Conservation (phyloP, 2,888 invertebrate genomes). For the Mallateleia sp. region DNA sequence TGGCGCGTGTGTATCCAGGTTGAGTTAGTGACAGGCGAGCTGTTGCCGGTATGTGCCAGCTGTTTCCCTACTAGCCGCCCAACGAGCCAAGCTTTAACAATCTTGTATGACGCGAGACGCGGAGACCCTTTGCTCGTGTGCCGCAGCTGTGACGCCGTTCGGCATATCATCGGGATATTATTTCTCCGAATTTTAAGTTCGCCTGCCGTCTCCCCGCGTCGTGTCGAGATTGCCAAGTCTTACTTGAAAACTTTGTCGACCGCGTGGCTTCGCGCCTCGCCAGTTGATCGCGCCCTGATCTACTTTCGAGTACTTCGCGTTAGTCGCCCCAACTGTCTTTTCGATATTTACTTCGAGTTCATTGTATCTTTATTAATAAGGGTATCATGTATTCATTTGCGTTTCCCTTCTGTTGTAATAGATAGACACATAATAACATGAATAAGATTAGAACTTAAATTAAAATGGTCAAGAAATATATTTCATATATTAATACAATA, state of each 20-base stretch:
- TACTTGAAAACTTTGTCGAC: constrained; percentile 31
- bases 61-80: constrained; percentile 87
- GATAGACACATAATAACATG: no score
- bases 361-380: constrained; percentile 46
- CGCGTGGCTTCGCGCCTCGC: constrained; percentile 17
- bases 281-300: constrained; percentile 27
- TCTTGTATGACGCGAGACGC: constrained; percentile 88
- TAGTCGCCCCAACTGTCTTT: constrained; percentile 31
- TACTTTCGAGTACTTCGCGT: constrained; percentile 25
- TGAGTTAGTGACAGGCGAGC: constrained; percentile 89
- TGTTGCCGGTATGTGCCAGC: constrained; percentile 89
- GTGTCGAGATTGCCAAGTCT: constrained; percentile 41
- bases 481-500: no score
- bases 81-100: constrained; percentile 86
- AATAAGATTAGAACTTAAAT: no score
- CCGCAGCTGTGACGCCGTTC: constrained; percentile 87
- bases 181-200: constrained; percentile 85
- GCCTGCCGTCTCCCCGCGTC: constrained; percentile 1
- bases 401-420: no score
- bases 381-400: no score
- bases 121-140: constrained; percentile 85
- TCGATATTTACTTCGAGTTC: constrained; percentile 36
- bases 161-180: constrained; percentile 89
- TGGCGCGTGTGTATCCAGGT: constrained; percentile 87
- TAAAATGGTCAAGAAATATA: no score